Conservation (phyloP, 2,797 vertebrate genomes). For the Pangasius djambal region DNA sequence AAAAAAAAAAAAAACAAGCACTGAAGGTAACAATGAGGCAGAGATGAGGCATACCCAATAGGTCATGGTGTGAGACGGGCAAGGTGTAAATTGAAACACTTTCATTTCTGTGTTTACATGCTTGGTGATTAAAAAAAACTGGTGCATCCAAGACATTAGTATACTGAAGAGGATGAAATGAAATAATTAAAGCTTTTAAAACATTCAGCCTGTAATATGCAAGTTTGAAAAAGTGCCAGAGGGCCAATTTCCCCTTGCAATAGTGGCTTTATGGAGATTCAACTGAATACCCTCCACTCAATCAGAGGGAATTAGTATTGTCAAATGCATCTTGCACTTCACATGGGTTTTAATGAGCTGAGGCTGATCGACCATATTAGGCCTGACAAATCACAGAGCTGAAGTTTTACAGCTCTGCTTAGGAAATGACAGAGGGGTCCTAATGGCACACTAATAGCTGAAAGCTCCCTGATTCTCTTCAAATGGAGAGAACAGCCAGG, state of each 20-base stretch:
- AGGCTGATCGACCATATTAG: slow-evolving; percentile 36
- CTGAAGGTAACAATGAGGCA: not conserved
- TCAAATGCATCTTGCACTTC: slow-evolving; percentile 43
- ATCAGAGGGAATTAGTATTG: slow-evolving; percentile 43
- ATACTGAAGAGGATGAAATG: not conserved
- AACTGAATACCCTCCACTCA: slow-evolving; percentile 30
- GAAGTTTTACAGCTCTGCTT: slow-evolving; percentile 31
- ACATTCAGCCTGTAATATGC: not conserved
- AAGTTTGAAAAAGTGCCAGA: slow-evolving; percentile 30
- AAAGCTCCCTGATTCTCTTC: slow-evolving; percentile 18
- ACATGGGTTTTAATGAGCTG: slow-evolving; percentile 43
- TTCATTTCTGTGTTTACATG: slow-evolving; percentile 10
- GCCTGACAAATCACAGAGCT: slow-evolving; percentile 7
- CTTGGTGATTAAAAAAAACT: not conserved
- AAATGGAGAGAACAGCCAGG: slow-evolving; percentile 16
- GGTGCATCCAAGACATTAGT: not conserved
- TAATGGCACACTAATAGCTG: slow-evolving; percentile 42
- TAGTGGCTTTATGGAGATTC: slow-evolving; percentile 39
- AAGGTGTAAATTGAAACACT: slow-evolving; percentile 25
- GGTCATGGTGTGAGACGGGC: not conserved
- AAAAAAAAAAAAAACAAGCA: not conserved
- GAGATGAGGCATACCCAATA: not conserved
- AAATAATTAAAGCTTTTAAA: slow-evolving; percentile 7
- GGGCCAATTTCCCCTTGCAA: slow-evolving; percentile 15
- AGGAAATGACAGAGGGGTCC: slow-evolving; percentile 43